phyloP scores from a whole-genome alignment of 2,888 invertebrate species.

The Aspidiotus destructor region DNA sequence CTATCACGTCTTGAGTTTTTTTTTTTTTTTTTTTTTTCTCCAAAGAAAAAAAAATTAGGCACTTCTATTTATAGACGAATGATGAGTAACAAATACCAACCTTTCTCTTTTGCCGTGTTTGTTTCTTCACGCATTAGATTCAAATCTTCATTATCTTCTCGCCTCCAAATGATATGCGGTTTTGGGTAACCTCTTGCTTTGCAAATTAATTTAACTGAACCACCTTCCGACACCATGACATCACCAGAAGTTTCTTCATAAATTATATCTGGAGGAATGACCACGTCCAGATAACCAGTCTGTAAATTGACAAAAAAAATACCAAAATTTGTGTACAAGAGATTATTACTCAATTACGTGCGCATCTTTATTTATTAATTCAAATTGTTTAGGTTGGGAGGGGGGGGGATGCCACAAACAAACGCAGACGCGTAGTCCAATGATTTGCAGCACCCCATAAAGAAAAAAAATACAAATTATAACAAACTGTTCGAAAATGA shows the following conservation, averaged over 20 bases:
- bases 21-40: not conserved
- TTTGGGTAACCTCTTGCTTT: constrained; percentile 69
- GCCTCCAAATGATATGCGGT: constrained; percentile 70
- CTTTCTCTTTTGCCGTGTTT: constrained; percentile 18
- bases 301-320: constrained; percentile 42
- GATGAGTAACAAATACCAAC: not conserved
- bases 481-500: too few species aligned
- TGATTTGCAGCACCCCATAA: too few species aligned
- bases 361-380: too few species aligned
- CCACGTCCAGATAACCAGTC: constrained; percentile 77
- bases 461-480: too few species aligned
- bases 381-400: not conserved
- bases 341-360: too few species aligned
- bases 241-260: constrained; percentile 80
- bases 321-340: constrained; percentile 11
- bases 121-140: constrained; percentile 52
- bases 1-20: too few species aligned
- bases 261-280: constrained; percentile 85
- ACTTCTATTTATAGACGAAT: not conserved
- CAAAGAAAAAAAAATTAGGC: constrained; percentile 1
- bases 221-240: constrained; percentile 76
- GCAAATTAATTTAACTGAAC: constrained; percentile 48
- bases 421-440: too few species aligned
- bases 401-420: too few species aligned
- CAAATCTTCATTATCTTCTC: constrained; percentile 59